phyloP scores from a whole-genome alignment of 2,113 vertebrate species.

The Poicephalus gulielmi region DNA sequence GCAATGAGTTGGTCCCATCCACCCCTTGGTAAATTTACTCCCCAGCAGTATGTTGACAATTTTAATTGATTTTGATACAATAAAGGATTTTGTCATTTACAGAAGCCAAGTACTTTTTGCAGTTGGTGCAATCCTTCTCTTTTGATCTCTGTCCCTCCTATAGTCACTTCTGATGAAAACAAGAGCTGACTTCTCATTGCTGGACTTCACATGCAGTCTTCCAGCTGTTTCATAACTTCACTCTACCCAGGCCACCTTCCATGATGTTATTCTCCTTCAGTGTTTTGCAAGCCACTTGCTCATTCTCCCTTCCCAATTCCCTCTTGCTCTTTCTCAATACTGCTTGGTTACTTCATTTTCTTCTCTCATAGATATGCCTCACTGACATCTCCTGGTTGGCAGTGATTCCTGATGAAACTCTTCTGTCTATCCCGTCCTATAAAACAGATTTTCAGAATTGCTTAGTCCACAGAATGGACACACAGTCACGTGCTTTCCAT shows the following conservation, averaged over 20 bases:
- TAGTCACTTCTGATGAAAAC: background rate
- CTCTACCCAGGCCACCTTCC: background rate
- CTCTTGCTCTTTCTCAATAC: background rate
- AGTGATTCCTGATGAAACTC: background rate
- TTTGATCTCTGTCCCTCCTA: background rate
- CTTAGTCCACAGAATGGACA: background rate
- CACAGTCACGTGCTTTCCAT: background rate
- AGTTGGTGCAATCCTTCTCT: background rate
- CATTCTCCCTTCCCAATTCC: background rate
- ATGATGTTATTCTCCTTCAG: background rate
- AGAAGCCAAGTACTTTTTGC: background rate
- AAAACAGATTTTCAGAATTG: background rate
- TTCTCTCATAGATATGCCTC: background rate
- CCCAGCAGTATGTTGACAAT: background rate
- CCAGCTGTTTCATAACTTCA: background rate
- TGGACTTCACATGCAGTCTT: background rate
- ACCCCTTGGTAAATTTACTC: background rate
- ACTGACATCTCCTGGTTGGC: background rate
- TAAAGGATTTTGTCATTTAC: background rate
- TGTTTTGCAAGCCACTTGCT: background rate
- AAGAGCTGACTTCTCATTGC: background rate
- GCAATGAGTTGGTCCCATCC: background rate
- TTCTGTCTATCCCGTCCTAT: background rate
- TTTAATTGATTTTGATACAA: background rate
- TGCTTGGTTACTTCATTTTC: background rate